phyloP scores from a whole-genome alignment of 2,888 invertebrate genomes.

The Pelosia muscerda region DNA sequence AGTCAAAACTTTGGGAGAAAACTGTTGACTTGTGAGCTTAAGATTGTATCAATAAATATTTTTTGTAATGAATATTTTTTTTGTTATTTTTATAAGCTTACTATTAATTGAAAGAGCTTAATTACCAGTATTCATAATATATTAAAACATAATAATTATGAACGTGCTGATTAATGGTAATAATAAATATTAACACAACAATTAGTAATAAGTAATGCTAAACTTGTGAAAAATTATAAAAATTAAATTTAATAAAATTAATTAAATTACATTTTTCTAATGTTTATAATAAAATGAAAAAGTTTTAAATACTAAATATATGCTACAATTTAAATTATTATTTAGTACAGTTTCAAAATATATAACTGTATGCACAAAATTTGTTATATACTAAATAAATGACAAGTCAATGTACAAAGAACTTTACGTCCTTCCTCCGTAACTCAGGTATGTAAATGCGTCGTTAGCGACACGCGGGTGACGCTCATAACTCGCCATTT shows the following conservation, averaged over 20 bases:
- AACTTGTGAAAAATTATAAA: too few relatives aligned
- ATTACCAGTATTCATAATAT: too few relatives aligned
- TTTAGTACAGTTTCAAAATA: neutral
- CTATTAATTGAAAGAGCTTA: too few relatives aligned
- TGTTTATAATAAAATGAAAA: too few relatives aligned
- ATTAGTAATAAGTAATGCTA: too few relatives aligned
- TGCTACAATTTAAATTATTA: neutral
- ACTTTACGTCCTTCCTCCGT: slow-evolving; percentile 33
- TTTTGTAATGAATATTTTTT: neutral
- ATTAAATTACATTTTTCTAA: too few relatives aligned
- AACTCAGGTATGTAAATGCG: slow-evolving; percentile 58
- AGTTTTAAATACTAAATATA: too few relatives aligned
- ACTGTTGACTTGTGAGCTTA: neutral
- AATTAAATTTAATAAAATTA: too few relatives aligned
- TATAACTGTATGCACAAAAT: neutral
- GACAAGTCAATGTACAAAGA: slow-evolving; percentile 28
- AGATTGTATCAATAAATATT: neutral
- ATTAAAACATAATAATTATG: too few relatives aligned
- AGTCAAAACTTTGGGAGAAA: neutral
- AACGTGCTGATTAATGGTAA: too few relatives aligned
- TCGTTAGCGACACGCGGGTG: slow-evolving; percentile 47
- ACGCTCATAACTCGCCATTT: slow-evolving; percentile 52
- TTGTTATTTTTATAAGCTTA: too few relatives aligned
- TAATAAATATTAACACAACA: too few relatives aligned
- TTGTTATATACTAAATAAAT: neutral